Conservation (phyloP, 2,888 invertebrate species). For the Escarpia spicata region DNA sequence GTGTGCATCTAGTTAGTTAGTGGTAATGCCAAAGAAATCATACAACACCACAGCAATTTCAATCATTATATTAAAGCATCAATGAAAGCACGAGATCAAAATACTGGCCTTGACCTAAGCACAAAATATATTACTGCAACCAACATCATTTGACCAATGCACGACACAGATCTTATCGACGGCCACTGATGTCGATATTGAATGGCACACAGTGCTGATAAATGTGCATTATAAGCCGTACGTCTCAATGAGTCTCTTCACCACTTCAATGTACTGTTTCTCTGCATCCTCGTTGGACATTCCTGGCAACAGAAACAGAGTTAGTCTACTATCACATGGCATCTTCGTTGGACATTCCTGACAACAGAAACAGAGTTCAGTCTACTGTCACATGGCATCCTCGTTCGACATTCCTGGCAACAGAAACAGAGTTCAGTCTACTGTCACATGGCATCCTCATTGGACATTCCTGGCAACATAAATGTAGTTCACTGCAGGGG, state of each 20-base stretch:
- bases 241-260: constrained; percentile 30
- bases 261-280: constrained; percentile 36
- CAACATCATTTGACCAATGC: not conserved
- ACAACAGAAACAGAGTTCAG: not conserved
- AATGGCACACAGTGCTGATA: not conserved
- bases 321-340: too few relatives aligned
- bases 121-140: not conserved
- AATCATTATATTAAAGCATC: not conserved
- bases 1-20: not conserved
- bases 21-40: not conserved
- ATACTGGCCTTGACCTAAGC: not conserved
- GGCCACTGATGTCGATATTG: not conserved
- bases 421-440: too few relatives aligned
- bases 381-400: constrained; percentile 36
- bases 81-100: not conserved
- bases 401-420: constrained; percentile 37
- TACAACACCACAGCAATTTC: not conserved
- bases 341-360: too few relatives aligned
- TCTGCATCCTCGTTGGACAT: constrained; percentile 35
- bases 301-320: too few relatives aligned
- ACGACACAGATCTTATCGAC: not conserved
- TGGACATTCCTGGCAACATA: too few relatives aligned
- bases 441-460: too few relatives aligned
- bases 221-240: constrained; percentile 31
- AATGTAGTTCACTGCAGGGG: too few relatives aligned